Evolutionary conservation across 2,888 invertebrate species (phyloP), one percentile per base, ranked within the genome.

Genomic region (Sturmia bella): DNA sequence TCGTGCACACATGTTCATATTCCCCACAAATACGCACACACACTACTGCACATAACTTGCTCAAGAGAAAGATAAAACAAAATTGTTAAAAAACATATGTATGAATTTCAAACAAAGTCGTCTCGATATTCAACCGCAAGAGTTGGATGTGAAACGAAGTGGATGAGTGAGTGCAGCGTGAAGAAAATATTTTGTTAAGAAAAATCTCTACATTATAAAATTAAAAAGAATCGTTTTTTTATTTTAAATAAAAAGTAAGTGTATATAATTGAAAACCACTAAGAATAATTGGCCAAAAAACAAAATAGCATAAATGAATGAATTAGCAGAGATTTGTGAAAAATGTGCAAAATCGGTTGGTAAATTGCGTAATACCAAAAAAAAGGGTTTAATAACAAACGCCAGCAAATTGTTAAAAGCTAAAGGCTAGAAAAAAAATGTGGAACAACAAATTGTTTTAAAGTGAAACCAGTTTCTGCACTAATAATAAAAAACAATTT

Each of bases 321-420:
- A 45, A 57, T 69, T 69, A 56, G 21, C 37, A 70, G n/a, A 48
- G 3, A 70, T 21, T 17, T 2, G 37, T 45, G 45, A 24, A 75
- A 75, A 70, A 45, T 45, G 12, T 77, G 45, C 15, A 70, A 17
- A 61, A 77, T 43, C 64, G 57, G 56, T 39, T 66, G 59, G 74
- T 50, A 82, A 74, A 82, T 82, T 82, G 82, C 82, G 82, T 82
- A 82, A 82, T 82, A 77, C 54, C 43, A 27, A n/a, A n/a, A 56
- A 41, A 68, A 74, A 41, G 50, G n/a, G 59, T 54, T 45, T 61
- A 41, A 43, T 7, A 9, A 66, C n/a, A 37, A 56, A 56, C n/a
- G 21, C 27, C 24, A 45, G 43, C 19, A 21, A 63, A 61, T 43
- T 21, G 50, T 43, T 52, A 39, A 48, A 52, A 59, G 6, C 43